phyloP scores from a whole-genome alignment of 2,113 vertebrate genomes.

The Agelaius tricolor region DNA sequence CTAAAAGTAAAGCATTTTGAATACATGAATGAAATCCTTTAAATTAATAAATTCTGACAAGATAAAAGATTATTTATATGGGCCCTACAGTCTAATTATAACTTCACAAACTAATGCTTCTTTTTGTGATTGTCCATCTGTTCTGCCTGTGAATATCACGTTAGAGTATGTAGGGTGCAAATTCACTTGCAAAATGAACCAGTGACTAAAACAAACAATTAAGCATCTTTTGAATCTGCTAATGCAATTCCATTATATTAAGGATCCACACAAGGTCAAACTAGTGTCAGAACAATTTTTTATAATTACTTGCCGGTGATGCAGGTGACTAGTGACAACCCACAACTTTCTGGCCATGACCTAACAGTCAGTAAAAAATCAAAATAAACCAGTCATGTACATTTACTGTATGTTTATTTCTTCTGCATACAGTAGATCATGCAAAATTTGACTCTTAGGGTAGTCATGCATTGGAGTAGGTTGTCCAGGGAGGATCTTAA shows the following conservation, averaged over 20 bases:
- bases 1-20: not conserved
- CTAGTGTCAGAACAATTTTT: not conserved
- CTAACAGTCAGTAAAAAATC: not conserved
- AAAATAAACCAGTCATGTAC: not conserved
- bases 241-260: not conserved
- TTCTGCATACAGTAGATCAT: not conserved
- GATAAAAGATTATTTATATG: not conserved
- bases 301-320: not conserved
- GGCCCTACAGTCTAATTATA: not conserved
- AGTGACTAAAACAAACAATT: not conserved
- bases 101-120: not conserved
- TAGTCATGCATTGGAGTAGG: not conserved
- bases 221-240: not conserved
- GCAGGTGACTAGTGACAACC: not conserved
- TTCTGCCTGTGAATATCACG: not conserved
- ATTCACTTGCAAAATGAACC: not conserved
- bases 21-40: not conserved
- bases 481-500: not conserved
- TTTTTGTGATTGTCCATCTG: not conserved
- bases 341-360: not conserved
- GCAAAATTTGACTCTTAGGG: not conserved
- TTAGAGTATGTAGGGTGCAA: not conserved
- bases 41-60: not conserved
- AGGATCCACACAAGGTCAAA: not conserved
- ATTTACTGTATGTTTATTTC: not conserved